Evolutionary conservation across 1,140 invertebrate species (phyloP), one percentile per base, ranked within the genome.

Genomic region (Trypoxylus dichotomus): DNA sequence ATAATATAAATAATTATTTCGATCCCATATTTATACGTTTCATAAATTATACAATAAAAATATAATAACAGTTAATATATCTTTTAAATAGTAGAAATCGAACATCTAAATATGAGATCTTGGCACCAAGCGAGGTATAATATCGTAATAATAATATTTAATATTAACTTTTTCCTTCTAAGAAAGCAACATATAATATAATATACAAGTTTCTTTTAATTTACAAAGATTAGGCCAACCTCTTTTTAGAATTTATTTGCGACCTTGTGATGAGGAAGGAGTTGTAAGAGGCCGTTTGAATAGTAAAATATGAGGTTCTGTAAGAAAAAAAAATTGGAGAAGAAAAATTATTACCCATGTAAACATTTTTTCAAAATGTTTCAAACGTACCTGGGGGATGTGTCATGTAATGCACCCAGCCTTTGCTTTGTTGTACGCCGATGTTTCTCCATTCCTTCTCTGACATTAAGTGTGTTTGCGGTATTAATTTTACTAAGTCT

Each of bases 341-440:
- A 7, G 13, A n/a, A n/a, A 3, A 37, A 29, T 27, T 27, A 32
- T 15, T 13, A 27, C 24, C 13, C 10, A 21, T 10, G 80, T 81
- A 79, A 89, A 95, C n/a, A n/a, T n/a, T n/a, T n/a, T n/a, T n/a
- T n/a, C n/a, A n/a, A n/a, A n/a, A n/a, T n/a, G n/a, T n/a, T n/a
- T 94, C 3, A 63, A 19, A 63, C 11, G 13, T 78, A 76, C 77
- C 96, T 87, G 97, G 96, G 83, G 93, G 89, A 87, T 98, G 96
- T 79, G 92, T 93, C 95, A 98, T 97, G 81, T 97, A 98, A 88
- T 98, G 96, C 7, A 97, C 89, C 97, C 97, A 98, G 54, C 96
- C 96, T 82, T 93, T 93, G 86, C 95, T 97, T 86, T 98, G 96
- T 86, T 97, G 95, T 2, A 98, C 94, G 11, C 97, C 97, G 81